Base-by-base conservation (phyloP, 1,140 invertebrate species). In the Ceratosolen fusciceps region DNA sequence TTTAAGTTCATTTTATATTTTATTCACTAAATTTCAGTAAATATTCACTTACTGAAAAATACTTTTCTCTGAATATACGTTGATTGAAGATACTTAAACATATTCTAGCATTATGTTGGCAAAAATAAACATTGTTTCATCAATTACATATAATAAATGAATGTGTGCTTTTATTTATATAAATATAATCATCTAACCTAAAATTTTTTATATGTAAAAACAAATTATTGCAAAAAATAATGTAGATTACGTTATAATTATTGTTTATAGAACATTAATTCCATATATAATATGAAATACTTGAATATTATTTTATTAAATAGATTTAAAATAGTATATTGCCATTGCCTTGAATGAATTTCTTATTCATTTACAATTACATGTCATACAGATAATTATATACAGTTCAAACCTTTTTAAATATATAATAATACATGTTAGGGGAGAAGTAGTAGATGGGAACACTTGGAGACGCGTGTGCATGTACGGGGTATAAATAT, bases 261-360 rank as follows among this genome's bases (percentile, higher is more conserved):
- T 89, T 84, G 82, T 87, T 82, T 84, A 88, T 87, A 88, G 88
- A 89, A 89, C 88, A 88, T 89, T 88, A 82, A 87, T 89, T 88
- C 77, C 85, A 87, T 87, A 82, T 84, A 83, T 80, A 85, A 83
- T 84, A 89, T 88, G 84, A 88, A 88, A 88, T 85, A 85, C 84
- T 87, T n/a, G n/a, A n/a, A 86, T 87, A 81, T 82, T 82, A 80
- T 86, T 84, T 87, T 82, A 84, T 87, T 84, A 86, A 80, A 80
- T 82, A 86, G 72, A 85, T 88, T 83, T 83, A 87, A 85, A 89
- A 88, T 84, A 88, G 86, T 87, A 85, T 86, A 86, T 83, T 86
- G 83, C 49, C 82, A 74, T 88, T 84, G 80, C 83, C 82, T 86
- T 85, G 81, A 86, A 85, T 84, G 79, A 82, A 84, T 88, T 78